These are phyloP conservation scores for Lycodopsis pacificus DNA, from an alignment of 2,797 vertebrate species.

Conservation along the genomic window DNA sequence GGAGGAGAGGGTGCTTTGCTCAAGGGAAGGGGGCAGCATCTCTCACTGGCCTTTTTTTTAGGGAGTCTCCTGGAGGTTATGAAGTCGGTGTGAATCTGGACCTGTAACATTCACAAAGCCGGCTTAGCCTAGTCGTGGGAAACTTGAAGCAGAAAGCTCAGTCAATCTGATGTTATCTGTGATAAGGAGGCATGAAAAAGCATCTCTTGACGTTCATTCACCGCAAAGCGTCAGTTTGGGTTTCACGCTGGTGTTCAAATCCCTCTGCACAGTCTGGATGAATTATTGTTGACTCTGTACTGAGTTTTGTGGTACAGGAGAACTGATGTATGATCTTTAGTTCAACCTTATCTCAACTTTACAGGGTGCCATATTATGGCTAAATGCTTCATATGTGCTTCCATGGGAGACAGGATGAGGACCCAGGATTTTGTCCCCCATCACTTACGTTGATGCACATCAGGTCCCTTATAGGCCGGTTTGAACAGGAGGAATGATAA, in stretches of 20 bases:
- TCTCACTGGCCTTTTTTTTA: not conserved
- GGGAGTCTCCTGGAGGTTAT: not conserved
- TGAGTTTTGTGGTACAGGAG: not conserved
- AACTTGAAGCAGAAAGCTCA: not conserved
- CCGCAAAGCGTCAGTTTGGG: not conserved
- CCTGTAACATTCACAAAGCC: not conserved
- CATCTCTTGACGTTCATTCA: conserved; percentile 7
- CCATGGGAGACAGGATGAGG: not conserved
- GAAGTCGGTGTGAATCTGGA: not conserved
- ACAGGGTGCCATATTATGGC: not conserved
- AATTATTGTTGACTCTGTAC: not conserved
- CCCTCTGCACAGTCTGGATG: not conserved
- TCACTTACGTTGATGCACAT: not conserved
- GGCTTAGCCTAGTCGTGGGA: conserved; percentile 18
- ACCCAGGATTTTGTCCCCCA: not conserved
- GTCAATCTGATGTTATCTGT: conserved; percentile 26
- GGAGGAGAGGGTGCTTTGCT: not conserved
- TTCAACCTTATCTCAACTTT: not conserved
- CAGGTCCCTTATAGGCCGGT: not conserved
- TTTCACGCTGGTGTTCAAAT: conserved; percentile 15
- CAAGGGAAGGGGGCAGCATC: not conserved
- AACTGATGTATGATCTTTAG: not conserved
- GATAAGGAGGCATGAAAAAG: conserved; percentile 16
- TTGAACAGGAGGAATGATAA: not conserved
- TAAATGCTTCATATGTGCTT: not conserved